Evolutionary conservation across 2,113 vertebrate genomes (phyloP), one percentile per base, ranked within the genome.

Genomic region (Odocoileus hemionus): DNA sequence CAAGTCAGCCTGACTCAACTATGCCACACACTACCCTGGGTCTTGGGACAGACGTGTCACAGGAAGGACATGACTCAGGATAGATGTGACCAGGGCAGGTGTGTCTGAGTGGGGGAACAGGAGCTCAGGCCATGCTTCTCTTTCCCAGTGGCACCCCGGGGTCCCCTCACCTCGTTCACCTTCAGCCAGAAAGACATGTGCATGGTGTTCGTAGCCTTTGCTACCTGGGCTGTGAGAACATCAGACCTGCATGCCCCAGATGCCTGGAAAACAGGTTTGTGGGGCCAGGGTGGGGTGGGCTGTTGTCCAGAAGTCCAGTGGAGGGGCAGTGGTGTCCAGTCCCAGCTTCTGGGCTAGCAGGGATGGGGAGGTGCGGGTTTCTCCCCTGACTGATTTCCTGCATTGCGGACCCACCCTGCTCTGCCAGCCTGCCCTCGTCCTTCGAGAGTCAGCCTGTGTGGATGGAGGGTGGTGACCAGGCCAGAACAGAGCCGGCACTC

Each of bases 151-250:
- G 86, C 85, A 11, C 93, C 98, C 0, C 61, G 45, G 70, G 54
- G 30, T 2, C 98, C 98, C 0, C 82, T 98, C n/a, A 28, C 96
- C 2, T 94, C 98, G 0, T 94, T 98, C 45, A 98, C 98, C 0
- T 95, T 99, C 95, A 99, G 98, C 54, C 98, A 99, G 95, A 98
- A 99, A 5, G 99, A 99, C 96, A 99, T 99, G 99, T 99, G 99
- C 97, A 98, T 99, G 54, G 99, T 99, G 79, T 99, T 99, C 91
- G 99, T 99, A 25, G 99, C 99, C 21, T 99, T 99, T 94, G 99
- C 99, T 0, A 99, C 99, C 4, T 99, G 99, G 99, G 99, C 99
- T 0, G 98, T 99, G 97, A 99, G 99, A 98, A 99, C 99, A 1
- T 99, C 99, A 2, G 99, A 99, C 83, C 99, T 99, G 90, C 99